Evolutionary conservation across 1,140 invertebrate species (phyloP).

Genomic region (Drosophila punjabiensis): DNA sequence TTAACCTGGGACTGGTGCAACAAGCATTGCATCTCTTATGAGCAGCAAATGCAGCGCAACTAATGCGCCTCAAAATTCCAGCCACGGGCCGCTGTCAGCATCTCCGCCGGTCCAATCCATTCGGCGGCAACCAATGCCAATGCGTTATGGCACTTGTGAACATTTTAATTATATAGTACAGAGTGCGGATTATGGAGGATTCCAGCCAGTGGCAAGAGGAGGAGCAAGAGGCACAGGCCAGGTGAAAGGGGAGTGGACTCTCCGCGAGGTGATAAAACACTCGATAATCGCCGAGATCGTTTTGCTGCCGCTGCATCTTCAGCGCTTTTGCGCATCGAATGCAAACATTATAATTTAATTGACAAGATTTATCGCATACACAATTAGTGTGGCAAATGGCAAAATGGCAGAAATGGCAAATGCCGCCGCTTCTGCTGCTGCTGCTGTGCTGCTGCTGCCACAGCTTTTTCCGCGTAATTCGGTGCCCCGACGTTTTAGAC

Average conservation of each 20-base stretch:
- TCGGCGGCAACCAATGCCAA: conserved; percentile 35
- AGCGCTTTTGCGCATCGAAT: conserved; percentile 74
- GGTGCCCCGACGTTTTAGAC: conserved; percentile 74
- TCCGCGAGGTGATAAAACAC: conserved; percentile 80
- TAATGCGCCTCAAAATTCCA: conserved; percentile 82
- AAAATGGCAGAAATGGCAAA: conserved; percentile 19
- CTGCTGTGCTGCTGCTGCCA: conserved; percentile 20
- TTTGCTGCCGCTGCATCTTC: conserved; percentile 76
- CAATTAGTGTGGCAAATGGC: conserved; percentile 83
- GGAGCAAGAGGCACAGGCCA: conserved; percentile 2
- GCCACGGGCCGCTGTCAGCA: conserved; percentile 60
- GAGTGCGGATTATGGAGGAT: conserved; percentile 19
- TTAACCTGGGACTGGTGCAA: conserved; percentile 53
- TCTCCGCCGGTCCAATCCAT: conserved; percentile 39
- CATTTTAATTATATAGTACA: conserved; percentile 77
- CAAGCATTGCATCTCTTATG: conserved; percentile 62
- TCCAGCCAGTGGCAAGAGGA: not conserved
- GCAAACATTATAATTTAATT: conserved; percentile 85
- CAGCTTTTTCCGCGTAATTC: conserved; percentile 65
- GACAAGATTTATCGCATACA: conserved; percentile 85
- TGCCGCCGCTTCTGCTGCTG: conserved; percentile 15
- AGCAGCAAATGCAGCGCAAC: conserved; percentile 83
- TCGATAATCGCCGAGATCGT: conserved; percentile 83
- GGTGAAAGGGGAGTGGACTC: conserved; percentile 12
- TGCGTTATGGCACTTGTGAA: conserved; percentile 82